Base-by-base conservation (phyloP, 1,140 invertebrate genomes). In the Zaprionus camerounensis region DNA sequence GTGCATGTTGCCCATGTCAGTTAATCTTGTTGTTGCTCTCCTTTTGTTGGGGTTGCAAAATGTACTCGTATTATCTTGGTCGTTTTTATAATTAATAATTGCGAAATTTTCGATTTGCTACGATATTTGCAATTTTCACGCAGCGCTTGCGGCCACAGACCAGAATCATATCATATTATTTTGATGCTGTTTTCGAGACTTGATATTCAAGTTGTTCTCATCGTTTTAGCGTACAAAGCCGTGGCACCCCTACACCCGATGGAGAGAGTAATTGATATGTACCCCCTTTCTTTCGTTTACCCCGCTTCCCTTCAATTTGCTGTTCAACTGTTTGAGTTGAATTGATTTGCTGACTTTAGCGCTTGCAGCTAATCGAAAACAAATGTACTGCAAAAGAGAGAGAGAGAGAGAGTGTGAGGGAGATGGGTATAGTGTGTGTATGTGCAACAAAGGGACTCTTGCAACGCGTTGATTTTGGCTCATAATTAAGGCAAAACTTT, bases 401-500 rank as follows among this genome's bases (percentile, higher is more conserved):
- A 24, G 20, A 5, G 46, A 12, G 46, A 22, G 46, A 0, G 46
- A 22, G 46, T 0, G 17, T 4, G 17, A 46, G 46, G 9, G 4
- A 13, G 11, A 12, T 11, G 5, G 3, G 5, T 41, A 11, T 0
- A 17, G 3, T 20, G 20, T 51, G 46, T 24, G 12, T 24, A 9
- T 24, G 46, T 13, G 36, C 58, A 64, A 82, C 76, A 86, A 86
- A 72, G 58, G 71, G 55, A 72, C 57, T 80, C 73, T 73, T 67
- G 82, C 62, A 36, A 66, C 72, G 76, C 81, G 85, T 81, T 87
- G 81, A 88, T 88, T 88, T 87, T 71, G 78, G 69, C 71, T 84
- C 84, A 88, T 90, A 88, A 88, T 88, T 88, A 88, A 88, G 85
- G 85, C 85, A 84, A 72, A 84, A 88, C 57, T 84, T 83, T 79